Evolutionary conservation across 2,888 invertebrate species (phyloP).

Genomic region (Hydropsyche betteni): DNA sequence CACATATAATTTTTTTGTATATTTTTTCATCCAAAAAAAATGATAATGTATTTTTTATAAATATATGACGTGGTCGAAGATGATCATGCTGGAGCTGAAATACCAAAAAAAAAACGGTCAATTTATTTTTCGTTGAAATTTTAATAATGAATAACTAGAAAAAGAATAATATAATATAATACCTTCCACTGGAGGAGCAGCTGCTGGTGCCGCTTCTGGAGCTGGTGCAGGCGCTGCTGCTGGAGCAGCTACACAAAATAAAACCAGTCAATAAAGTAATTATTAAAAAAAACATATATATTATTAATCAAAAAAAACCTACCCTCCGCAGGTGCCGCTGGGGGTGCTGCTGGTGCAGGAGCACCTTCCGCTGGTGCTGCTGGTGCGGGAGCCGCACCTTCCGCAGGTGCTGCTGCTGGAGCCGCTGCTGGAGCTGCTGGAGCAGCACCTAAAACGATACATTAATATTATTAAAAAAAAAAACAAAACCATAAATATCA

Average conservation of each 20-base stretch:
- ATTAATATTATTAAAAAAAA: no score
- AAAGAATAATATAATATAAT: slow-evolving; percentile 9
- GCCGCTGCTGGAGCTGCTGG: slow-evolving; percentile 39
- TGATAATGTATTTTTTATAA: slow-evolving; percentile 15
- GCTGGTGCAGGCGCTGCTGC: slow-evolving; percentile 58
- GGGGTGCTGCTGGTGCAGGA: slow-evolving; percentile 53
- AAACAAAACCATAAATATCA: no score
- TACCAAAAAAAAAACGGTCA: slow-evolving; percentile 2
- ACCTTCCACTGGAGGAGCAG: slow-evolving; percentile 58
- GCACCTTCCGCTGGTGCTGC: slow-evolving; percentile 53
- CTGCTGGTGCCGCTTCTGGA: slow-evolving; percentile 55
- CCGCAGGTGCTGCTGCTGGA: slow-evolving; percentile 30
- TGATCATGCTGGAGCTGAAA: slow-evolving; percentile 43
- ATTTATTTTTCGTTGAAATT: not conserved
- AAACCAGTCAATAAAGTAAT: not conserved
- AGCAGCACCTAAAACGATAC: no score
- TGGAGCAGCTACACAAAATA: slow-evolving; percentile 54
- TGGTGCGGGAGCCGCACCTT: slow-evolving; percentile 20
- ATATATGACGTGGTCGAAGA: slow-evolving; percentile 1
- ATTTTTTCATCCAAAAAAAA: slow-evolving; percentile 15
- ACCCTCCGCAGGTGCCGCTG: slow-evolving; percentile 53
- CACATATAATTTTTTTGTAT: slow-evolving; percentile 15
- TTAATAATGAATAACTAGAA: not conserved
- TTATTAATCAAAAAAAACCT: slow-evolving; percentile 2
- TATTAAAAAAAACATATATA: slow-evolving; percentile 38